Evolutionary conservation across 1,140 invertebrate genomes (phyloP).

Genomic region (Ganaspis sp.): DNA sequence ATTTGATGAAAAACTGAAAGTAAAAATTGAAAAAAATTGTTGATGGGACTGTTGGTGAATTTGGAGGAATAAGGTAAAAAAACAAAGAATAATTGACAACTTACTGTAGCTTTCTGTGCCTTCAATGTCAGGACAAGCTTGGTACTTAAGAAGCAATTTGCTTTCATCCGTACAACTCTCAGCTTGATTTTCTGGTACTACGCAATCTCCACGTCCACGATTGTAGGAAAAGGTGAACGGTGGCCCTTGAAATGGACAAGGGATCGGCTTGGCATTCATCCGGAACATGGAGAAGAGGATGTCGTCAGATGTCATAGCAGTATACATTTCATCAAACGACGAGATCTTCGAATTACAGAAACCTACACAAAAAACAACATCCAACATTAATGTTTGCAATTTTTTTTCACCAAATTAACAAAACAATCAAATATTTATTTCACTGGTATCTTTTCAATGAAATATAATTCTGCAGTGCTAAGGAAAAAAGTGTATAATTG

Average conservation of each 20-base stretch:
- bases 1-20: too few species aligned
- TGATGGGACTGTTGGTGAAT: too few species aligned
- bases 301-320: conserved; percentile 83
- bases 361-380: conserved; percentile 70
- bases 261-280: conserved; percentile 80
- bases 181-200: conserved; percentile 77
- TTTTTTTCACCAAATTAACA: too few species aligned
- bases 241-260: conserved; percentile 85
- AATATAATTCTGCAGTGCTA: too few species aligned
- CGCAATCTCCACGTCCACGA: conserved; percentile 80
- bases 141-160: conserved; percentile 80
- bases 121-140: conserved; percentile 81
- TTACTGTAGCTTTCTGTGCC: conserved; percentile 77
- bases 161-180: conserved; percentile 82
- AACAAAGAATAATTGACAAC: conserved; percentile 38
- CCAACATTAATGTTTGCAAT: background rate
- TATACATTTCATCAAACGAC: conserved; percentile 79
- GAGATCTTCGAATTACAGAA: conserved; percentile 74
- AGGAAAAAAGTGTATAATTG: too few species aligned
- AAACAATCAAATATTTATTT: too few species aligned
- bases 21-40: too few species aligned
- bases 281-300: conserved; percentile 85
- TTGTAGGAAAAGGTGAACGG: conserved; percentile 89
- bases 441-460: too few species aligned
- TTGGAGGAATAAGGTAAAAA: background rate